Evolutionary conservation across 2,113 vertebrate species (phyloP), one percentile per base, ranked within the genome.

Genomic region (Callospermophilus lateralis): DNA sequence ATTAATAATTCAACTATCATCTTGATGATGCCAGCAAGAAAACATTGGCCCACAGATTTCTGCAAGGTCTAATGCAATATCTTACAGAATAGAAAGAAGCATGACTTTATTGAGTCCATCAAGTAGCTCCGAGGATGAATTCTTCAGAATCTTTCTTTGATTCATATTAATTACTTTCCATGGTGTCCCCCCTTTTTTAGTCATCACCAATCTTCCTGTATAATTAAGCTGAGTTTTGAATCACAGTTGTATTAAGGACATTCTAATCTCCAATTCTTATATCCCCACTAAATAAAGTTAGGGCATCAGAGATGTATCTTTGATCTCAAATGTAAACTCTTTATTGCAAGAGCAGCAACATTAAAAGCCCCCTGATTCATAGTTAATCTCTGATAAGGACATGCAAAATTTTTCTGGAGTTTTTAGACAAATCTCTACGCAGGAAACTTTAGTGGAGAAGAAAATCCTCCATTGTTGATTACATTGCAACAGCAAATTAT

Each of bases 1-100:
- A 85, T 93, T 83, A 86, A 93, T 83, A 90, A 96, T 86, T 96
- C 84, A 83, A 65, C 70, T 87, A 78, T 51, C 91, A 92, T 65
- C 39, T 93, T 34, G 17, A 96, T 84, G 58, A 84, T 90, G 53
- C 32, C 17, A 74, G 61, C 61, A 96, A 94, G 37, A 95, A 96
- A 93, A 76, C 20, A 78, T 67, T 89, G 93, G 42, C 72, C 68
- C 70, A 86, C 6, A 92, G n/a, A 55, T 93, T 91, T 89, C n/a
- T n/a, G 48, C 24, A 93, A 65, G 37, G 77, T 72, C 74, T 45
- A 73, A n/a, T 83, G 55, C 9, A 93, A 48, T 61, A 89, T 77
- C 37, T 90, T 68, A 34, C 12, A 89, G 77, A 93, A 42, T 19
- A 86, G 53, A 77, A 89, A 55, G 22, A 83, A 79, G 55, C 19